Conservation (phyloP, 2,888 invertebrate species). For the Leptarthrus brevirostris region DNA sequence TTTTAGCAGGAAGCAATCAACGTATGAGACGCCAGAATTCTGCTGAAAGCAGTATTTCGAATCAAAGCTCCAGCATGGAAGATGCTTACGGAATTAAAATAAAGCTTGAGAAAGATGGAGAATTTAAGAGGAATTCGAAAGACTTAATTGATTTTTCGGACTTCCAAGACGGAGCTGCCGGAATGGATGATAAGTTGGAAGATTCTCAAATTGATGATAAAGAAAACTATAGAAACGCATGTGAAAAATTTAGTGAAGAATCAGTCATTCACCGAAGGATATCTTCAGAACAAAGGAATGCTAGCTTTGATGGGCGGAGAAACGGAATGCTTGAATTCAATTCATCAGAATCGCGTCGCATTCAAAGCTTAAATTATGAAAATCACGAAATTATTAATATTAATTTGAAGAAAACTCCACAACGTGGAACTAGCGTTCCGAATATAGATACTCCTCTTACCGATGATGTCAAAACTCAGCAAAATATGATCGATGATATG, state of each 20-base stretch:
- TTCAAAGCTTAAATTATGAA: constrained; percentile 65
- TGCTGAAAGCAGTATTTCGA: constrained; percentile 67
- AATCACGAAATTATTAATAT: constrained; percentile 64
- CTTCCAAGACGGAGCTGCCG: constrained; percentile 58
- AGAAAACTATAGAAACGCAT: constrained; percentile 29
- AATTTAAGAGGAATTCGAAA: constrained; percentile 53
- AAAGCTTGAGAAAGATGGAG: constrained; percentile 56
- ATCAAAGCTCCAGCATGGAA: constrained; percentile 65
- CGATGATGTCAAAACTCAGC: constrained; percentile 56
- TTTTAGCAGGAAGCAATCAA: constrained; percentile 58
- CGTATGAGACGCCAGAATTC: constrained; percentile 66
- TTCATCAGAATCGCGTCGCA: constrained; percentile 57
- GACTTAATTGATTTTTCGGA: constrained; percentile 66
- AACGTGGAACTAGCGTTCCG: constrained; percentile 57
- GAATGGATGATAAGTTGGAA: constrained; percentile 50
- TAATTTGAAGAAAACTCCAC: constrained; percentile 55
- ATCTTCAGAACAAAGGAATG: constrained; percentile 63
- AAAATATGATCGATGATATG: constrained; percentile 57
- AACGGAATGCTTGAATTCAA: constrained; percentile 63
- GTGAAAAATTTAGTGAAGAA: constrained; percentile 57
- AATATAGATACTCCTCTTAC: constrained; percentile 54
- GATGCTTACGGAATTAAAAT: constrained; percentile 56
- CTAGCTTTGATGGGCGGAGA: constrained; percentile 64
- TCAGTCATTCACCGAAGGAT: constrained; percentile 63
- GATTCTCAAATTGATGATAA: constrained; percentile 50